Base-by-base conservation (phyloP, 2,888 invertebrate species). In the Automeris io region DNA sequence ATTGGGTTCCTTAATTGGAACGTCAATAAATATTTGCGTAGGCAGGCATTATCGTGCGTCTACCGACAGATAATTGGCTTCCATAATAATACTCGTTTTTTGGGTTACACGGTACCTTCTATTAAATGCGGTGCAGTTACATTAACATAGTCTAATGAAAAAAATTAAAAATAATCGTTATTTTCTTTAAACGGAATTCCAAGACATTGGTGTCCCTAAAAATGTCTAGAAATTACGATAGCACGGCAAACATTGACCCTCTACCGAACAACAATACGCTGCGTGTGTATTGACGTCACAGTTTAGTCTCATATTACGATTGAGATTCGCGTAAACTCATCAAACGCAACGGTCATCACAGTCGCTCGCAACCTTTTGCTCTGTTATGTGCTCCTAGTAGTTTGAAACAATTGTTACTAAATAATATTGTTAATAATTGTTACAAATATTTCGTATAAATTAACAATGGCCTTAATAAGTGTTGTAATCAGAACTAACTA, bases 361-460 rank as follows among this genome's bases (percentile, higher is more conserved):
- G 39, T 39, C 33, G 29, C n/a, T 21, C 11, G 33, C 26, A 25
- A 26, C 16, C 40, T 40, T 34, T 33, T 35, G 33, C 5, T 11
- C 13, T 21, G 34, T 21, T 36, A 18, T 45, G 39, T 38, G 25
- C 35, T 37, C 40, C 40, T 40, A 11, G 41, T 39, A 37, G n/a
- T 11, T 32, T 11, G 9, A 11, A 3, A 18, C 18, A 18, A 3
- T 5, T 5, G 5, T 5, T 18, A 22, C 18, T 22, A 2, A 31
- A 18, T 22, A 12, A 7, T 12, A 12, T 11, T 25, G 4, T 6
- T 12, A 4, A 7, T 25, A 2, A 8, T n/a, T n/a, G n/a, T n/a
- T n/a, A n/a, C n/a, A n/a, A n/a, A n/a, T n/a, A n/a, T n/a, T n/a
- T n/a, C n/a, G n/a, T n/a, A n/a, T n/a, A n/a, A n/a, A n/a, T n/a